Percentiles rank a stretch among this genome's conserved stretches.
These are phyloP conservation scores for Globia sparganii DNA, from an alignment of 2,888 invertebrate species.

Conservation along the genomic window DNA sequence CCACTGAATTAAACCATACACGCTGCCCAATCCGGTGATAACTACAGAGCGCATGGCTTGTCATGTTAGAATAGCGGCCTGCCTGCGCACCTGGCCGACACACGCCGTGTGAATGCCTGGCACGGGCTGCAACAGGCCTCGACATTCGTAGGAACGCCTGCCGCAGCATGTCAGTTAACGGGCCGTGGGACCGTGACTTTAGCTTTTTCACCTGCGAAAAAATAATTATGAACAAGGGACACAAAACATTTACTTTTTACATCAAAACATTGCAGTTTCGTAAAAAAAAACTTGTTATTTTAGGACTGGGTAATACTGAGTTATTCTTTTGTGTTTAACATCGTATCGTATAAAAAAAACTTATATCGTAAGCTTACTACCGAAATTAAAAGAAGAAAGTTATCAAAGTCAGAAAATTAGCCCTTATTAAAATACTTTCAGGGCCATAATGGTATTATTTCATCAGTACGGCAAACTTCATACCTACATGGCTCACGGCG, in stretches of 20 bases:
- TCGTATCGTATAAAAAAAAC: not conserved
- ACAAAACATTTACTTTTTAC: not conserved
- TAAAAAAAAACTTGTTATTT: too few species aligned
- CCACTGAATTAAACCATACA: too few species aligned
- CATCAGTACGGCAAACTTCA: constrained; percentile 63
- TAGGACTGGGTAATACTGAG: not conserved
- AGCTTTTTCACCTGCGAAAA: not conserved
- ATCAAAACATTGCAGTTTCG: not conserved
- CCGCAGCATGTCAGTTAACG: not conserved
- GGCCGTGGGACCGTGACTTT: not conserved
- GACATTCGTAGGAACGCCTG: too few species aligned
- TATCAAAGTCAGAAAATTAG: not conserved
- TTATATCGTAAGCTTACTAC: not conserved
- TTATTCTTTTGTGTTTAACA: not conserved
- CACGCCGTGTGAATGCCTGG: too few species aligned
- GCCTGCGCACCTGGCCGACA: too few species aligned
- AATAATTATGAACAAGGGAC: not conserved
- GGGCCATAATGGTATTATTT: constrained; percentile 58
- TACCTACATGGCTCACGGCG: constrained; percentile 75
- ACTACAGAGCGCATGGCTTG: too few species aligned
- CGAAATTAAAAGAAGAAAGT: not conserved
- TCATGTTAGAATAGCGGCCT: too few species aligned
- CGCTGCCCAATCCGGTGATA: too few species aligned
- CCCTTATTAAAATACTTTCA: not conserved
- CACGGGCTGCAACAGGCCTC: too few species aligned